A percentile compares a stretch with the other conserved stretches of the same genome.
These are phyloP conservation scores for Acanthococcus lagerstroemiae DNA, from an alignment of 2,888 invertebrate species.

Conservation along the genomic window DNA sequence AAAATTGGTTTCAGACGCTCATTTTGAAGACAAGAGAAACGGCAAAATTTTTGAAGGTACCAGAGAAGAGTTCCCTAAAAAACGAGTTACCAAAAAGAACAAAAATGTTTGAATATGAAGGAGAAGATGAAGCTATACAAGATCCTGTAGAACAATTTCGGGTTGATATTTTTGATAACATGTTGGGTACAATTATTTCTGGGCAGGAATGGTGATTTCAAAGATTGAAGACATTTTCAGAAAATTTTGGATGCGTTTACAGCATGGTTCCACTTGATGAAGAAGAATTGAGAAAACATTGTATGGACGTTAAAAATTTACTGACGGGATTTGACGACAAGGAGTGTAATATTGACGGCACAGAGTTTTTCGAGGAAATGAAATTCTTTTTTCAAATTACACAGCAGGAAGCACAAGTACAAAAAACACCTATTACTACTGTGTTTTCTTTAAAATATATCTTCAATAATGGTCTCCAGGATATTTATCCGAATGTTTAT, in stretches of 20 bases:
- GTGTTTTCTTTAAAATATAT: neutral
- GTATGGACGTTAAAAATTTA: neutral
- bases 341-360: neutral
- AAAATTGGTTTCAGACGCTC: neutral
- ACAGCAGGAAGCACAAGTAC: neutral
- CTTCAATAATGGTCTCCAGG: neutral
- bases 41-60: neutral
- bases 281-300: neutral
- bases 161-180: neutral
- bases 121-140: neutral
- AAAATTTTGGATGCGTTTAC: neutral
- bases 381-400: neutral
- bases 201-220: neutral
- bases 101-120: neutral
- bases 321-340: neutral
- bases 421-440: neutral
- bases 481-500: neutral
- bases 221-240: neutral
- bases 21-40: neutral
- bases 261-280: neutral
- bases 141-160: neutral
- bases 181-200: neutral
- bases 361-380: neutral
- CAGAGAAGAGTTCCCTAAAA: neutral
- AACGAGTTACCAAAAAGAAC: neutral